phyloP scores from a whole-genome alignment of 2,888 invertebrate species.

The Cepaea hortensis region DNA sequence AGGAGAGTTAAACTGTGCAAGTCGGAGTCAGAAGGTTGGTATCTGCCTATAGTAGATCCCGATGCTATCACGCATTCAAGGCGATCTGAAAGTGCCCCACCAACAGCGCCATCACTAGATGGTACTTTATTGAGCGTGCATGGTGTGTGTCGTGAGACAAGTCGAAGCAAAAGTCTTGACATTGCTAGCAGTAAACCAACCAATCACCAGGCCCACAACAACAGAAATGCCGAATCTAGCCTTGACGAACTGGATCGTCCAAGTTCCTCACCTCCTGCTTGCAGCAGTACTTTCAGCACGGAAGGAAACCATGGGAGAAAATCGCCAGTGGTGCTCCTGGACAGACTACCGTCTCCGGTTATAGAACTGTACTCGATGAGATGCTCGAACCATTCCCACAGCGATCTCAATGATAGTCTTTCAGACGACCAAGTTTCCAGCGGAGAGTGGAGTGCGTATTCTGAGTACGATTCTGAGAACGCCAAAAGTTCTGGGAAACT shows the following conservation, averaged over 20 bases:
- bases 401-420: background rate
- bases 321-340: conserved; percentile 34
- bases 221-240: background rate
- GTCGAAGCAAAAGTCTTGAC: background rate
- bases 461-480: conserved; percentile 25
- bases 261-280: conserved; percentile 31
- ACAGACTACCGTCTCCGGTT: conserved; percentile 40
- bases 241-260: conserved; percentile 2
- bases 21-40: background rate
- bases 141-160: background rate
- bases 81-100: conserved; percentile 36
- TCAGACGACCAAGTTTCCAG: conserved; percentile 9
- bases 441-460: conserved; percentile 30
- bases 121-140: background rate
- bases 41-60: no score
- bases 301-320: background rate
- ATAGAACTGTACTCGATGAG: conserved; percentile 36
- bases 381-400: background rate
- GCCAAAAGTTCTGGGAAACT: conserved; percentile 33
- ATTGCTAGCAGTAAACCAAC: background rate
- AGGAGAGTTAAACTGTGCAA: background rate
- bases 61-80: background rate
- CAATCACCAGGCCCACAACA: background rate
- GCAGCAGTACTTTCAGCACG: background rate
- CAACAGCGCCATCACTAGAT: background rate